Conservation (phyloP, 2,888 invertebrate species). For the Perdita meconis region DNA sequence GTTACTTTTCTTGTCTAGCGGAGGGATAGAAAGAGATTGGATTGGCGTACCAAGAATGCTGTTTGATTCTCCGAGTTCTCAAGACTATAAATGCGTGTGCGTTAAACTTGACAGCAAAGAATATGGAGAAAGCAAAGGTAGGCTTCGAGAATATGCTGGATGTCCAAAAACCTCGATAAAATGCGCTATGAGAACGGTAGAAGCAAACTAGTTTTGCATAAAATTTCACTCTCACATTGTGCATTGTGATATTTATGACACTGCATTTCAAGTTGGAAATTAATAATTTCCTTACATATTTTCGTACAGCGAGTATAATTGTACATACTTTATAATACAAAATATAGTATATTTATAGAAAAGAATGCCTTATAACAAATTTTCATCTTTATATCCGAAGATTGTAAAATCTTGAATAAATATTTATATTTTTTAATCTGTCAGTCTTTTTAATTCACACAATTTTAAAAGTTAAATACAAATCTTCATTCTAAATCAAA, state of each 20-base stretch:
- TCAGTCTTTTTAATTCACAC: slow-evolving; percentile 25
- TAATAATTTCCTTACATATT: slow-evolving; percentile 35
- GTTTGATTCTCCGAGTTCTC: slow-evolving; percentile 88
- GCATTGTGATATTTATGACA: neutral
- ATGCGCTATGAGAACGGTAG: slow-evolving; percentile 84
- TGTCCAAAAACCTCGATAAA: slow-evolving; percentile 86
- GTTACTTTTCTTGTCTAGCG: slow-evolving; percentile 87
- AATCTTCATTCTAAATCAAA: neutral
- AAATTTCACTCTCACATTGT: slow-evolving; percentile 6
- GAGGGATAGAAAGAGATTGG: slow-evolving; percentile 95
- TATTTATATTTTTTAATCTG: slow-evolving; percentile 18
- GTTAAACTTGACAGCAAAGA: slow-evolving; percentile 86
- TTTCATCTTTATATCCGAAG: slow-evolving; percentile 8
- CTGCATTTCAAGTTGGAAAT: slow-evolving; percentile 19
- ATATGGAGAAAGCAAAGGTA: slow-evolving; percentile 83
- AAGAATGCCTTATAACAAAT: slow-evolving; percentile 26
- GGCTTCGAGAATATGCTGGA: slow-evolving; percentile 88
- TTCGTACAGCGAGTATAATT: slow-evolving; percentile 29
- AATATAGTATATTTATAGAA: slow-evolving; percentile 48
- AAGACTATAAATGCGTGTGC: slow-evolving; percentile 93
- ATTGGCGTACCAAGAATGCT: slow-evolving; percentile 94
- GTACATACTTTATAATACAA: slow-evolving; percentile 54
- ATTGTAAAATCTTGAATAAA: slow-evolving; percentile 28
- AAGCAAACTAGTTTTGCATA: slow-evolving; percentile 21
- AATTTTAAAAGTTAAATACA: slow-evolving; percentile 6